These are phyloP conservation scores for Drosophila simulans DNA, from an alignment of 1,140 invertebrate genomes.

Conservation along the genomic window DNA sequence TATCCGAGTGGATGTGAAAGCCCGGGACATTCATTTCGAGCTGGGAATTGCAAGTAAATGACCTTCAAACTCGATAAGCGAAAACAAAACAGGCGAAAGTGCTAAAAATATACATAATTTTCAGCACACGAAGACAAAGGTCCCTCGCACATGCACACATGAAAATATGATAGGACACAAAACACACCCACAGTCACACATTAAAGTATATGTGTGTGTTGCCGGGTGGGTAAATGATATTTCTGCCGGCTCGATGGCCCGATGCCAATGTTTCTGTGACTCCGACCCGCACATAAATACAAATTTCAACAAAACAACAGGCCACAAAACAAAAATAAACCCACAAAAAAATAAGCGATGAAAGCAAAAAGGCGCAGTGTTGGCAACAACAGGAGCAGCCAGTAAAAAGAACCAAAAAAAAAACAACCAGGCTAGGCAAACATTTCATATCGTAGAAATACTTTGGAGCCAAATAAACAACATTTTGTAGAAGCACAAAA, in stretches of 20 bases:
- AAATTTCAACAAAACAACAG: conserved; percentile 74
- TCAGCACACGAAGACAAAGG: conserved; percentile 60
- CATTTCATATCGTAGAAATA: conserved; percentile 75
- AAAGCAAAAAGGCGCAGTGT: conserved; percentile 72
- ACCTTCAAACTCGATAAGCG: conserved; percentile 83
- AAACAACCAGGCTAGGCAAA: conserved; percentile 43
- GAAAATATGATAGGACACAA: conserved; percentile 73
- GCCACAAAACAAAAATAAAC: conserved; percentile 57
- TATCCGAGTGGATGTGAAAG: conserved; percentile 48
- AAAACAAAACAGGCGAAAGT: conserved; percentile 83
- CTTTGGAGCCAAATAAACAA: conserved; percentile 71
- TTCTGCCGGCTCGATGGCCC: conserved; percentile 48
- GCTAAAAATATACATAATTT: conserved; percentile 83
- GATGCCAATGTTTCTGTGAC: conserved; percentile 52
- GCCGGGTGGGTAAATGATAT: conserved; percentile 68
- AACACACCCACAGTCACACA: conserved; percentile 28
- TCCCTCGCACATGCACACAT: conserved; percentile 22
- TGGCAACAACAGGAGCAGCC: conserved; percentile 42
- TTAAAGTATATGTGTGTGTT: conserved; percentile 70
- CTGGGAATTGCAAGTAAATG: conserved; percentile 74
- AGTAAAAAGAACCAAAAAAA: conserved; percentile 5
- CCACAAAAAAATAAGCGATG: conserved; percentile 59
- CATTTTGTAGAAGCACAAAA: conserved; percentile 35
- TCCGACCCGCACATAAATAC: conserved; percentile 70
- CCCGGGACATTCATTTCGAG: conserved; percentile 12